phyloP scores from a whole-genome alignment of 1,140 invertebrate genomes.

The Thaumatotibia leucotreta region DNA sequence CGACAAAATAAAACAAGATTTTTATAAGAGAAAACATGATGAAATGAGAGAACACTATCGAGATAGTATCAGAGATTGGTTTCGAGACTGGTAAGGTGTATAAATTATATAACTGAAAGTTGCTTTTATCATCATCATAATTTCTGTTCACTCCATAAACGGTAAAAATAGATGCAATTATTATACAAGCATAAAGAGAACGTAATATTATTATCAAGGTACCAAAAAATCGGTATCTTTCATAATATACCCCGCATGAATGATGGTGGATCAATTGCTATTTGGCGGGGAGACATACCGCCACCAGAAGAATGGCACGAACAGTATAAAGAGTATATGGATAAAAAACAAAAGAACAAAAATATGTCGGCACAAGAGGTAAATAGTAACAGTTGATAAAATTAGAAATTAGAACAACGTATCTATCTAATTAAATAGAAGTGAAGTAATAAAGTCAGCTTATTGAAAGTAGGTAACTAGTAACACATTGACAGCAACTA shows the following conservation, averaged over 20 bases:
- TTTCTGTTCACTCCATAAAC: no score
- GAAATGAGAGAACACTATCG: conserved; percentile 38
- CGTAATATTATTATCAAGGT: conserved; percentile 27
- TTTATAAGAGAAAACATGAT: conserved; percentile 26
- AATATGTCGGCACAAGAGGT: conserved; percentile 47
- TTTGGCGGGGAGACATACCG: conserved; percentile 42
- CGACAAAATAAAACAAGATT: conserved; percentile 29
- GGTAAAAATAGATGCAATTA: no score
- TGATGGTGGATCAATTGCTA: conserved; percentile 35
- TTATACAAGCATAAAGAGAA: background rate
- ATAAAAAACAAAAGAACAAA: conserved; percentile 41
- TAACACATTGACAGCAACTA: no score
- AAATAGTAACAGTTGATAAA: background rate
- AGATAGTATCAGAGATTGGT: conserved; percentile 48
- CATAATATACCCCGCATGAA: conserved; percentile 44
- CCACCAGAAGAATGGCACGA: conserved; percentile 47
- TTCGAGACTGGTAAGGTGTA: conserved; percentile 53
- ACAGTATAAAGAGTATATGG: conserved; percentile 35
- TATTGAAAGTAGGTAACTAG: no score
- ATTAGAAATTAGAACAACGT: no score
- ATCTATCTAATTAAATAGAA: no score
- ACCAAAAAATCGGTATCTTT: conserved; percentile 37
- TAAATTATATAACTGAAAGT: no score
- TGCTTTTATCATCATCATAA: no score
- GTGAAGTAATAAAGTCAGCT: no score